Conservation (phyloP, 2,113 vertebrate genomes). For the Fregetta grallaria region DNA sequence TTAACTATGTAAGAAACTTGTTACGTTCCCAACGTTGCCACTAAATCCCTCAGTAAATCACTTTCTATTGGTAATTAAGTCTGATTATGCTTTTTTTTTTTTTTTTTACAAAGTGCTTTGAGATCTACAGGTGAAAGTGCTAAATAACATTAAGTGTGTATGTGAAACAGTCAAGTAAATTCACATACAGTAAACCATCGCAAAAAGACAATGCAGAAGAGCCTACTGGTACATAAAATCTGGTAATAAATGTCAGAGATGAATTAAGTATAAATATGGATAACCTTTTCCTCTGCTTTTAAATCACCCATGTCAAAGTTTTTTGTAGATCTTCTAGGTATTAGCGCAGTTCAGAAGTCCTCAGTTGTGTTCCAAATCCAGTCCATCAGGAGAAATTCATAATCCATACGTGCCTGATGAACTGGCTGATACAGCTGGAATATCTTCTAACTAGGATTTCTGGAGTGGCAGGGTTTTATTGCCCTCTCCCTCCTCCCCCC, state of each 20-base stretch:
- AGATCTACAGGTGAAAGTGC: not conserved
- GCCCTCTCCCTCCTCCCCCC: not conserved
- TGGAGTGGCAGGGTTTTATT: not conserved
- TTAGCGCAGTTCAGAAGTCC: not conserved
- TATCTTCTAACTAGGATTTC: conserved; percentile 13
- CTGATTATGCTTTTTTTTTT: not conserved
- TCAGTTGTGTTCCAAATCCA: conserved; percentile 33
- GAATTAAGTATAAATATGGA: not conserved
- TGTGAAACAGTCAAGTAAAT: not conserved
- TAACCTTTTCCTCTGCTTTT: not conserved
- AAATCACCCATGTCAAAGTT: not conserved
- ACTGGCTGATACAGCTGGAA: not conserved
- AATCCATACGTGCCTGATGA: not conserved
- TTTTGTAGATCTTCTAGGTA: not conserved
- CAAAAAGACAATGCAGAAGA: not conserved
- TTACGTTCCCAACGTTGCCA: not conserved
- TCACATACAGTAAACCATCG: not conserved
- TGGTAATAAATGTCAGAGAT: not conserved
- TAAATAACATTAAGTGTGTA: not conserved
- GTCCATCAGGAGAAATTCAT: not conserved
- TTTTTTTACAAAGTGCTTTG: not conserved
- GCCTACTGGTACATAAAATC: not conserved
- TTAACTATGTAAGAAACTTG: not conserved
- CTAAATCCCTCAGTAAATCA: not conserved
- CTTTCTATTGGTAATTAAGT: not conserved